Conservation (phyloP, 1,140 invertebrate species). For the Triops longicaudatus region DNA sequence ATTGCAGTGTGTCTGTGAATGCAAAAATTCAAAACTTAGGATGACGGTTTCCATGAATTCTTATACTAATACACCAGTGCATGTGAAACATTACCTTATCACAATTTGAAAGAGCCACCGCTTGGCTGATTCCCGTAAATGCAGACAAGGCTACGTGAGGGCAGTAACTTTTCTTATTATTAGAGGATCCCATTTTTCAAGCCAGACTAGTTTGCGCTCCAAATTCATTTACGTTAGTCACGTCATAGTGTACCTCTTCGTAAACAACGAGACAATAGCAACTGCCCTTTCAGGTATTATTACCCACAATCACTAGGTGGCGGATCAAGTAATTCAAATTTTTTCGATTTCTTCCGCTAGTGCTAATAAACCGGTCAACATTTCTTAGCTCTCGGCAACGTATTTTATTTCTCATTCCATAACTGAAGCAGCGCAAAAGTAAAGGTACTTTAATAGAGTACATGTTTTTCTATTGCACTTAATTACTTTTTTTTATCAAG, state of each 20-base stretch:
- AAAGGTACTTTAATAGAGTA: no score
- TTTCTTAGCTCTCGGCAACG: no score
- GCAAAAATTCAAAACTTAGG: neutral
- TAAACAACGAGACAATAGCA: neutral
- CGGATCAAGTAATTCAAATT: neutral
- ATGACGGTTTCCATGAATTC: no score
- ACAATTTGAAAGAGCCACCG: neutral
- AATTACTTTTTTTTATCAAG: no score
- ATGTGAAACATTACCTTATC: neutral
- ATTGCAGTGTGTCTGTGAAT: slow-evolving; percentile 43
- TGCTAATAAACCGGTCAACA: no score
- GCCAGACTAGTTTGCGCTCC: neutral
- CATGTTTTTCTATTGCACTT: no score
- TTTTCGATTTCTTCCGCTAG: no score
- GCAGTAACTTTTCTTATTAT: neutral
- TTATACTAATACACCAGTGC: no score
- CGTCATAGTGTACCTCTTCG: neutral
- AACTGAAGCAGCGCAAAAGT: no score
- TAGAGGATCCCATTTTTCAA: neutral
- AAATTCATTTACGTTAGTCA: neutral
- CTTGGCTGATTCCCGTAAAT: neutral
- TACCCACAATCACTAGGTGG: neutral
- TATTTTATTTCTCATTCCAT: no score
- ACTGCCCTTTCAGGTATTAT: neutral
- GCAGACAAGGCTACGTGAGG: neutral